A percentile compares a stretch with the other conserved stretches of the same genome.
Conservation (phyloP, 2,888 invertebrate species). For the Trichopria drosophilae region DNA sequence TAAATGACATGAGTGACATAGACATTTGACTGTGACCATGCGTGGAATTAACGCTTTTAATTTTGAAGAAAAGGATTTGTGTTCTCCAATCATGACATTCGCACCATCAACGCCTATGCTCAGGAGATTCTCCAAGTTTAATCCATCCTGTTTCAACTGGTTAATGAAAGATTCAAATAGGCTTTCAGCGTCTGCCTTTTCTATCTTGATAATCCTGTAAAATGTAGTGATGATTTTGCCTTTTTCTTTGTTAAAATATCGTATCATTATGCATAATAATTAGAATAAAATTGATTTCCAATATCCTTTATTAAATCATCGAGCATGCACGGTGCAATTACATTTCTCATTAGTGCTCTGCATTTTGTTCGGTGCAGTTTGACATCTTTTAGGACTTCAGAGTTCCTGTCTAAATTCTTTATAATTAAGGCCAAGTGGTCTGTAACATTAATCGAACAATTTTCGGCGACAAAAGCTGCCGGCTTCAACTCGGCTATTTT, state of each 20-base stretch:
- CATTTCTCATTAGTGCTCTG: constrained; percentile 45
- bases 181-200: constrained; percentile 29
- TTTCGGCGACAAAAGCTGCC: constrained; percentile 39
- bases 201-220: constrained; percentile 34
- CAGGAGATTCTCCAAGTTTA: constrained; percentile 34
- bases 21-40: too few relatives aligned
- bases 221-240: constrained; percentile 35
- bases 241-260: constrained; percentile 29
- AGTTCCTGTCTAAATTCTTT: constrained; percentile 33
- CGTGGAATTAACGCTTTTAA: too few relatives aligned
- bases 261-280: constrained; percentile 33
- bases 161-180: constrained; percentile 19
- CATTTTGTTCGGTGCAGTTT: constrained; percentile 42
- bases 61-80: constrained; percentile 34
- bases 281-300: constrained; percentile 40
- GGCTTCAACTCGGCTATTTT: constrained; percentile 38
- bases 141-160: constrained; percentile 31
- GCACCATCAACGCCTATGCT: constrained; percentile 39
- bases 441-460: constrained; percentile 33
- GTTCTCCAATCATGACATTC: too few relatives aligned
- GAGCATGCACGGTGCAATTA: constrained; percentile 42
- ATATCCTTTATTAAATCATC: constrained; percentile 43
- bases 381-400: constrained; percentile 35
- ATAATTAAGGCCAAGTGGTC: constrained; percentile 36
- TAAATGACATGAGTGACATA: too few relatives aligned